A percentile compares a stretch with the other conserved stretches of the same genome.
Evolutionary conservation across 1,140 invertebrate species (phyloP).

Genomic region (Zaprionus ghesquierei): DNA sequence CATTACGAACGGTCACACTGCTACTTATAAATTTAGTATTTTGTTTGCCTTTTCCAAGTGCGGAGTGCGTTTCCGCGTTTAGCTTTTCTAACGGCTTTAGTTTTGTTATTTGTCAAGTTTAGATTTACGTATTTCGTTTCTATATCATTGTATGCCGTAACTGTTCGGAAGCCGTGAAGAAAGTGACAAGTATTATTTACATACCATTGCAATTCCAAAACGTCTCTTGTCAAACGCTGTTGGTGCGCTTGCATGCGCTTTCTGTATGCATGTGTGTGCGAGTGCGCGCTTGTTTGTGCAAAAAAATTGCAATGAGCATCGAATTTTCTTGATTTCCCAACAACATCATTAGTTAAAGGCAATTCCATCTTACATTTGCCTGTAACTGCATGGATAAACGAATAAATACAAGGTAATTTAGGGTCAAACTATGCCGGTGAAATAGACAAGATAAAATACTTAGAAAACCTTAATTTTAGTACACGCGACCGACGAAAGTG

Average conservation of each 20-base stretch:
- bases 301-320: conserved; percentile 71
- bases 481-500: conserved; percentile 1
- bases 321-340: conserved; percentile 70
- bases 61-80: background rate
- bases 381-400: conserved; percentile 50
- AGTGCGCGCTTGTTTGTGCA: conserved; percentile 30
- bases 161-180: background rate
- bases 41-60: conserved; percentile 14
- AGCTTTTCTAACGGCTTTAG: conserved; percentile 12
- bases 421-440: conserved; percentile 20
- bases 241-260: conserved; percentile 10
- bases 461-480: background rate
- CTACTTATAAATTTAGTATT: conserved; percentile 15
- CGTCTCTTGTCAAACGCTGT: conserved; percentile 5
- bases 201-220: background rate
- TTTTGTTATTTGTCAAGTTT: conserved; percentile 24
- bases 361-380: conserved; percentile 19
- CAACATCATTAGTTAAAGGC: conserved; percentile 15
- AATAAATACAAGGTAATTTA: conserved; percentile 47
- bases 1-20: conserved; percentile 17
- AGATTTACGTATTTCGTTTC: conserved; percentile 17
- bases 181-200: background rate
- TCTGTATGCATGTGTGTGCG: background rate
- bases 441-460: conserved; percentile 1
- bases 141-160: background rate